These are phyloP conservation scores for Grammomys surdaster DNA, from an alignment of 2,113 vertebrate species.

Conservation along the genomic window DNA sequence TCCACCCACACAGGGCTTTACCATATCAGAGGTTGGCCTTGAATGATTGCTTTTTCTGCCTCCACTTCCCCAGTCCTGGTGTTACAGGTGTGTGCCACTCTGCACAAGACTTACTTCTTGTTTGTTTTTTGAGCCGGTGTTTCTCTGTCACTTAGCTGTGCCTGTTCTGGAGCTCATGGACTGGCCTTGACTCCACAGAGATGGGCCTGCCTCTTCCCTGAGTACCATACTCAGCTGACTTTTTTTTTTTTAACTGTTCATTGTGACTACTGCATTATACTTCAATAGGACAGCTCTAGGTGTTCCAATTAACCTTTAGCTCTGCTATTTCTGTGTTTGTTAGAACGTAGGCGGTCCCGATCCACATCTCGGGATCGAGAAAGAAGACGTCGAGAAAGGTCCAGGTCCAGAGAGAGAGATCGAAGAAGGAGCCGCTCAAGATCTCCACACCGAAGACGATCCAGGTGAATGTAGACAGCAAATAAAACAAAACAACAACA, in stretches of 20 bases:
- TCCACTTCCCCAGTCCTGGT: neutral
- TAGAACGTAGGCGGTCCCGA: constrained; percentile 95
- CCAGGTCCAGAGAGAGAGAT: constrained; percentile 94
- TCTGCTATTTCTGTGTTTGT: constrained; percentile 44
- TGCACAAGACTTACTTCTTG: neutral
- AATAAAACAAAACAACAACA: too few species aligned
- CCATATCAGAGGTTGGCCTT: neutral
- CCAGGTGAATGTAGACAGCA: constrained; percentile 88
- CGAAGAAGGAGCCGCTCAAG: constrained; percentile 93
- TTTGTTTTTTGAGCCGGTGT: neutral
- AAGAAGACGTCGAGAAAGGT: constrained; percentile 92
- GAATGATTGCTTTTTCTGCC: neutral
- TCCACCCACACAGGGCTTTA: neutral
- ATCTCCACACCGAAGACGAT: constrained; percentile 94
- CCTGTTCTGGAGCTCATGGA: neutral
- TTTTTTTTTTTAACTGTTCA: constrained; percentile 4
- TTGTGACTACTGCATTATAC: neutral
- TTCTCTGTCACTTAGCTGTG: neutral
- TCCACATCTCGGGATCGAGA: constrained; percentile 95
- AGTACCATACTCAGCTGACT: neutral
- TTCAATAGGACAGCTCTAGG: neutral
- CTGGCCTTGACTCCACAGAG: neutral
- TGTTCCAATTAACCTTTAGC: neutral
- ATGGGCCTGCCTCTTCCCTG: neutral
- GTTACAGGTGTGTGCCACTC: neutral